Base-by-base conservation (phyloP, 2,113 vertebrate genomes). In the Etheostoma spectabile region DNA sequence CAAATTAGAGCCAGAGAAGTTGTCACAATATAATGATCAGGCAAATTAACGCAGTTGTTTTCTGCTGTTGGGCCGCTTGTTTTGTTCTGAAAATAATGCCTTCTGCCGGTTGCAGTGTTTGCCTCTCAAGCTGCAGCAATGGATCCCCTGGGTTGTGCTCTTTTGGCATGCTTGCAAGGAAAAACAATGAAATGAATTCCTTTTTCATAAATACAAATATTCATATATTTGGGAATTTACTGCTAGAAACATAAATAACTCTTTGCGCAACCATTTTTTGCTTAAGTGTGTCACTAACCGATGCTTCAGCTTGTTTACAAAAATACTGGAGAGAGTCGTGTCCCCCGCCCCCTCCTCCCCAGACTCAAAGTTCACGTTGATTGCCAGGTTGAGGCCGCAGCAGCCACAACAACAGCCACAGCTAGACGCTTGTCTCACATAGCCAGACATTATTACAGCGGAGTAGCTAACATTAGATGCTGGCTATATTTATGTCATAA, bases 1-100 rank as follows among this genome's bases (percentile, higher is more conserved):
- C 83, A 89, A 91, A 92, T 93, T 92, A 92, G 77, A 84, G 69
- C 19, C 78, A 84, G 89, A 90, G 89, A 89, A 87, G 79, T 88
- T 91, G 90, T 92, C 89, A 90, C 83, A 92, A 91, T 88, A 74
- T 88, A 90, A 87, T 87, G 76, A 91, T 91, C 78, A 76, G 53
- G 75, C 85, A 91, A 87, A 89, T 88, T 59, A 74, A 85, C 74
- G 46, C 74, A 22, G 77, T 89, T 92, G 88, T 91, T 90, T 90
- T 82, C 62, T 86, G 76, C 81, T 80, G 79, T 80, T 86, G 30
- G 30, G 33, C n/a, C 70, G 83, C 52, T 73, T 80, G 64, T 74
- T 84, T 80, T 66, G 24, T 67, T 55, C 21, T 71, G 42, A 59
- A 63, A 70, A 59, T 24, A 82, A 70, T 45, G 22, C 35, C 38